These are phyloP conservation scores for Parazoanthus swiftii DNA, from an alignment of 92 coral and sea anemone species.

Conservation along the genomic window DNA sequence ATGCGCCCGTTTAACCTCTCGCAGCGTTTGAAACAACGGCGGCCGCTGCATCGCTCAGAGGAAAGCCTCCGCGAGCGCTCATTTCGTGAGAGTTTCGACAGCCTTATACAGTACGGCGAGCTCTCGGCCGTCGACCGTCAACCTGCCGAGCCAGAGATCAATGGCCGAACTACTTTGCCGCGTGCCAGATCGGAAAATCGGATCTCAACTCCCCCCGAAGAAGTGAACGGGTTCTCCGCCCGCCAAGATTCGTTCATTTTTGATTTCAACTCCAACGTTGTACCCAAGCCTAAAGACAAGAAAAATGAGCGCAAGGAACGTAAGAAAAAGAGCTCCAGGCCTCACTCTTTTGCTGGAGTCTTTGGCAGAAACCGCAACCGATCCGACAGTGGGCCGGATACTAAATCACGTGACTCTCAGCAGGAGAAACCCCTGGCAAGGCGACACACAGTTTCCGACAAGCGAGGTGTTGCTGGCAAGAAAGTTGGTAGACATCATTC, in stretches of 20 bases:
- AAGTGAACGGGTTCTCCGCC: neutral
- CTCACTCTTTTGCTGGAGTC: slow-evolving; percentile 20
- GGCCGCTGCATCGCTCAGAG: slow-evolving; percentile 4
- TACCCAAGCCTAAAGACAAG: neutral
- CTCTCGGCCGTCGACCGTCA: neutral
- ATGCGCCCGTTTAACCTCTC: slow-evolving; percentile 15
- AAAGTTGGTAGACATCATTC: neutral
- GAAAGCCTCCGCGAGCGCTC: neutral
- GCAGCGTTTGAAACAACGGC: neutral
- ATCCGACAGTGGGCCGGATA: neutral
- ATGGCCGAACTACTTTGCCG: neutral
- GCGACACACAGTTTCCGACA: slow-evolving; percentile 28
- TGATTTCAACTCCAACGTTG: slow-evolving; percentile 17
- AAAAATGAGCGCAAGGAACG: slow-evolving; percentile 7
- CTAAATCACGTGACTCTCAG: neutral
- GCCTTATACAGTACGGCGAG: neutral
- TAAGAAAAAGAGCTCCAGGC: slow-evolving; percentile 6
- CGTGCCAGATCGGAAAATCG: slow-evolving; percentile 19
- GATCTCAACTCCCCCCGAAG: neutral
- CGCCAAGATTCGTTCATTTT: neutral
- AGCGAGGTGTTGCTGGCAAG: neutral
- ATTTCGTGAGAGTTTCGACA: neutral
- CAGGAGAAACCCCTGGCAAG: neutral
- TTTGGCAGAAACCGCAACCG: neutral
- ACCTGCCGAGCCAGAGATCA: neutral